Evolutionary conservation across 2,888 invertebrate genomes (phyloP), one percentile per base, ranked within the genome.

Genomic region (Entomobrya multifasciata): DNA sequence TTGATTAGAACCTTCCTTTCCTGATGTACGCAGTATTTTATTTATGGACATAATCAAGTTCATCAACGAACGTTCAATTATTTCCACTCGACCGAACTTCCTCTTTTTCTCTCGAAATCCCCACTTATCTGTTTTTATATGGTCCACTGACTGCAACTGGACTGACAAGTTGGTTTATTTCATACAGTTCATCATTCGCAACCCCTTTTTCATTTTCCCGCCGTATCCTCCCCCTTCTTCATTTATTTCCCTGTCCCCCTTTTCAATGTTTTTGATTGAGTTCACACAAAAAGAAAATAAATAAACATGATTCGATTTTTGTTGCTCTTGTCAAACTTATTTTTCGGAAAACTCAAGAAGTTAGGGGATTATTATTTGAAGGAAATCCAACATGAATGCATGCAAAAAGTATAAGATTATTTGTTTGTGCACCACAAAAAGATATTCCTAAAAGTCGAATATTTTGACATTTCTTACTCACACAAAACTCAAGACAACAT

Each of bases 11-110:
- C 36, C 36, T 4, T 20, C n/a, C 55, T 22, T 10, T 20, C 5
- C 20, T 10, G 17, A 4, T 2, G 52, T 52, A 17, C 52, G 1
- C 20, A 20, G 22, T 11, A 55, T 52, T 49, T n/a, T 49, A 22
- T 6, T 11, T 60, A 62, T 78, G 17, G 11, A 60, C 22, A 36
- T 49, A 60, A 77, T 44, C 27, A 41, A 52, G 80, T 77, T 84
- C 84, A 78, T 84, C 55, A 84, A 77, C 36, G 44, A 84, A 76
- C 76, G 84, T 76, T 77, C 84, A 77, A 84, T 84, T 65, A 44
- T 67, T 77, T 78, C 77, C 44, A 52, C 77, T 70, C 52, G 49
- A 52, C 30, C 65, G 76, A 60, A 62, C 65, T 72, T 55, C 80
- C 17, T 82, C 41, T 13, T 77, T 52, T 36, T 36, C 36, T 62